Evolutionary conservation across 2,797 vertebrate species (phyloP), one percentile per base, ranked within the genome.

Genomic region (Molossus molossus): DNA sequence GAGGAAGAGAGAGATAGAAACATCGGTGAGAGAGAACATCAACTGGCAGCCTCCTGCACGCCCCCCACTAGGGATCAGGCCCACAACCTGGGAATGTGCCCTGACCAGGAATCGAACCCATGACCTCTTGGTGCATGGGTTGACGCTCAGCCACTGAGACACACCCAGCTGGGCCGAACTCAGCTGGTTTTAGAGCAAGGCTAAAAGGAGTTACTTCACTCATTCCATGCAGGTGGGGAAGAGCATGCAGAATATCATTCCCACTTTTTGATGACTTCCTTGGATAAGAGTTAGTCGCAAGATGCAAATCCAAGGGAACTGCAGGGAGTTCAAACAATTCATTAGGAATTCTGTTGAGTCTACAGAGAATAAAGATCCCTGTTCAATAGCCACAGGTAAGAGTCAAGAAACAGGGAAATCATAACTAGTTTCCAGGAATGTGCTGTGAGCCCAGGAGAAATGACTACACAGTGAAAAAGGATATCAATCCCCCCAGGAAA

Each of bases 171-270:
- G 40, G 40, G 40, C 40, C 55, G 23, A 83, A 77, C 23, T 92
- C 60, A 77, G 29, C 0, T 76, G 45, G 9, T 72, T 96, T 84
- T 75, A 93, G 17, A 92, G 1, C 9, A 91, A 96, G 64, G 81
- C 2, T 67, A 92, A 91, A 95, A 90, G 45, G 7, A 80, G 10
- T 50, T 73, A 64, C 9, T 70, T 20, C 5, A 37, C 4, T 86
- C 20, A 20, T 81, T 85, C 33, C 57, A 84, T 69, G 7, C 27
- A 72, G n/a, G 14, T 33, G 7, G 17, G 6, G 3, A 29, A 72
- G 73, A 62, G 65, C 17, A 53, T 27, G 15, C 76, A 0, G 4
- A 15, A 45, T 40, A 80, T 17, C 33, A 50, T 18, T 69, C 53
- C 5, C n/a, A 70, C 4, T 53, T 70, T 90, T 29, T 5, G 9